Evolutionary conservation across 2,797 vertebrate genomes (phyloP).

Genomic region (Onychomys torridus): DNA sequence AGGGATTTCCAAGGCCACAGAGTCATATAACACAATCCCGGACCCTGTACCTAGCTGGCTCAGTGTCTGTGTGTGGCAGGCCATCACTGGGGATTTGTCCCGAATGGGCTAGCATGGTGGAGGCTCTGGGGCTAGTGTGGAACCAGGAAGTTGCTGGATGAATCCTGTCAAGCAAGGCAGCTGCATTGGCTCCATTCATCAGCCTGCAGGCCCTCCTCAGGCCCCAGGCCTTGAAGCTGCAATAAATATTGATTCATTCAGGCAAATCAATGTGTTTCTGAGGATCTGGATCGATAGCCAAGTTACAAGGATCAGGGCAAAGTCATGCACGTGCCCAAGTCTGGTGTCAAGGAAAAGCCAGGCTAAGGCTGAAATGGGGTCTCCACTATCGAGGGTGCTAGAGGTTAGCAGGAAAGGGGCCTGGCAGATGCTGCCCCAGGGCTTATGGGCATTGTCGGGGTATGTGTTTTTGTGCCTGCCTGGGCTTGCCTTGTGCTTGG

Average conservation of each 20-base stretch:
- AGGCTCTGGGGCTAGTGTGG: not conserved
- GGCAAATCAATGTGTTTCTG: constrained; percentile 72
- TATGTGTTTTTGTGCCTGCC: not conserved
- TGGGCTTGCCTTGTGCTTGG: not conserved
- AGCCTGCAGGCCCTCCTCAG: not conserved
- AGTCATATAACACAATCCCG: not conserved
- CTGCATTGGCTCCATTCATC: constrained; percentile 58
- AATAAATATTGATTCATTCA: constrained; percentile 77
- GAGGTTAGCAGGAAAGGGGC: not conserved
- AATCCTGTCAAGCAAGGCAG: not conserved
- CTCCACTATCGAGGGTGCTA: no score
- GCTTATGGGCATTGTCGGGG: not conserved
- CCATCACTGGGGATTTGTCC: not conserved
- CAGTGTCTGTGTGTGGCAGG: not conserved
- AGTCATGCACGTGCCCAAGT: constrained; percentile 50
- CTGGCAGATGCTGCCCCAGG: not conserved
- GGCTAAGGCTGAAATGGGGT: not conserved
- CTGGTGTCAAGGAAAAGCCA: not conserved
- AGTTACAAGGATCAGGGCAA: constrained; percentile 77
- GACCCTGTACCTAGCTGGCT: not conserved
- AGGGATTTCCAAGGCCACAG: accelerated
- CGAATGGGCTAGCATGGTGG: no score
- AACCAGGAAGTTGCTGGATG: not conserved
- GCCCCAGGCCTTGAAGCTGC: constrained; percentile 65
- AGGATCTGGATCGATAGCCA: constrained; percentile 66